phyloP scores from a whole-genome alignment of 2,113 vertebrate genomes.

The Ailurus styani region DNA sequence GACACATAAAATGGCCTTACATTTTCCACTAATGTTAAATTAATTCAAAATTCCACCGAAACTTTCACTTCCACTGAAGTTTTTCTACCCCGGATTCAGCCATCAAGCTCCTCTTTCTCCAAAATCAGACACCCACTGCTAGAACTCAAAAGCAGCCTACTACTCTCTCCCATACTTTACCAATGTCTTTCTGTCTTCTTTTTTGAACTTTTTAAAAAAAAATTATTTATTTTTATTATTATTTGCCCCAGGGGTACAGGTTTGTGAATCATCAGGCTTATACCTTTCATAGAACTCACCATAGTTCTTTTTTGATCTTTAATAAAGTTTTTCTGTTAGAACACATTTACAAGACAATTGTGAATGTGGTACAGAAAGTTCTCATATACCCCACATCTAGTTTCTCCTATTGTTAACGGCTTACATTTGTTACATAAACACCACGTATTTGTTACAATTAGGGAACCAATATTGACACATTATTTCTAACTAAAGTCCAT shows the following conservation, averaged over 20 bases:
- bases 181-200: not conserved
- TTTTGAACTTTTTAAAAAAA: not conserved
- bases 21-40: not conserved
- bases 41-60: conserved; percentile 7
- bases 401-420: not conserved
- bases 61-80: not conserved
- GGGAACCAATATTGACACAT: not conserved
- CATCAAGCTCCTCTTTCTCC: not conserved
- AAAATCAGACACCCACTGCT: not conserved
- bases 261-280: too few relatives aligned
- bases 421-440: not conserved
- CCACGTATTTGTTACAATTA: not conserved
- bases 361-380: not conserved
- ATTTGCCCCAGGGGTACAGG: too few relatives aligned
- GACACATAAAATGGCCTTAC: not conserved
- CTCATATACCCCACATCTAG: not conserved
- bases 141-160: not conserved
- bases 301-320: not conserved
- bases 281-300: too few relatives aligned
- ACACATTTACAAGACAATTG: not conserved
- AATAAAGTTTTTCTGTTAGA: not conserved
- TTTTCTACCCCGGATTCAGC: not conserved
- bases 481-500: not conserved
- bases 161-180: not conserved
- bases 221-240: too few relatives aligned